A percentile compares a stretch with the other conserved stretches of the same genome.
phyloP scores from a whole-genome alignment of 92 coral and sea anemone genomes.

The Siderastrea radians region DNA sequence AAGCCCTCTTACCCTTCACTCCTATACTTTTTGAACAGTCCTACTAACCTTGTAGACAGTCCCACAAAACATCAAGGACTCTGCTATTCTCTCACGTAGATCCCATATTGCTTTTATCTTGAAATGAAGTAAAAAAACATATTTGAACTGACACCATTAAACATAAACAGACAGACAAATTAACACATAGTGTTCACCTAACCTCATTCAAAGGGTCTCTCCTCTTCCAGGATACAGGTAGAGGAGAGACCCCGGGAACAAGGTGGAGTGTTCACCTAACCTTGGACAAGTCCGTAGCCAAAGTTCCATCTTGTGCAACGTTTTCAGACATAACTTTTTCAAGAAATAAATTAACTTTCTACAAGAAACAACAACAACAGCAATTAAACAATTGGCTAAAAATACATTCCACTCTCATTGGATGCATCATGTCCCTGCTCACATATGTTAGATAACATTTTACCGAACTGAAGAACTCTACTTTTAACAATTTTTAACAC shows the following conservation, averaged over 20 bases:
- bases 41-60: constrained; percentile 77
- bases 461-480: no score
- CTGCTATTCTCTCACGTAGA: constrained; percentile 85
- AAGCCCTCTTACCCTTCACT: no score
- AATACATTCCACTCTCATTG: background rate
- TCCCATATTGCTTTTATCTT: constrained; percentile 86
- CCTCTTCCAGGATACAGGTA: no score
- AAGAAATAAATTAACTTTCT: constrained; percentile 58
- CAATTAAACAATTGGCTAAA: background rate
- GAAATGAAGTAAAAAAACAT: background rate
- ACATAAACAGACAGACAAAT: no score
- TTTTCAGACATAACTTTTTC: constrained; percentile 82
- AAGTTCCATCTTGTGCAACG: constrained; percentile 88
- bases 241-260: background rate
- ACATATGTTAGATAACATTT: no score
- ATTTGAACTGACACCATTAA: no score
- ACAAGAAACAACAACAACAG: background rate
- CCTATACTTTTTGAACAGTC: background rate
- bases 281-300: constrained; percentile 90
- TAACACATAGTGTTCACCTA: no score
- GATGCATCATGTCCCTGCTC: no score
- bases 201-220: no score
- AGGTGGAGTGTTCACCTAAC: constrained; percentile 17
- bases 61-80: constrained; percentile 76
- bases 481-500: no score